Conservation (phyloP, 1,140 invertebrate species). For the Drosophila littoralis region DNA sequence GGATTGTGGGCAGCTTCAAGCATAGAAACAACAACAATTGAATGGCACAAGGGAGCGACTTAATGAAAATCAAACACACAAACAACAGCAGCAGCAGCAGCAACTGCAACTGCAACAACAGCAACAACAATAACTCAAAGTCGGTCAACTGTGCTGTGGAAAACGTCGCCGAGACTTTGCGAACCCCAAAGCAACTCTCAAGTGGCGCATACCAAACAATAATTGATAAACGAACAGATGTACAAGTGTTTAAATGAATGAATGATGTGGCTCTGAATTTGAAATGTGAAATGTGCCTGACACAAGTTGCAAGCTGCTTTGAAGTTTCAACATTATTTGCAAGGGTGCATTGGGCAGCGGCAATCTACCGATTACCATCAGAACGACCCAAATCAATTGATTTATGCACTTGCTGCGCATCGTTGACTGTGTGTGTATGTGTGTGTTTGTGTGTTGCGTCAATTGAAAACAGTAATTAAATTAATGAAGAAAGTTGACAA, state of each 20-base stretch:
- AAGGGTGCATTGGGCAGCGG: slow-evolving; percentile 19
- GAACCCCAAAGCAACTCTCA: slow-evolving; percentile 32
- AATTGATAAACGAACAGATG: slow-evolving; percentile 82
- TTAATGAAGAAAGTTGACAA: slow-evolving; percentile 61
- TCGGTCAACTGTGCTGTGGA: slow-evolving; percentile 75
- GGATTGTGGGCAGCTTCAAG: slow-evolving; percentile 22
- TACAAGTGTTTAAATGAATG: slow-evolving; percentile 72
- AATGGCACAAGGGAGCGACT: slow-evolving; percentile 57
- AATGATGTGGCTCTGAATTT: slow-evolving; percentile 48
- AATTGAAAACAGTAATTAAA: slow-evolving; percentile 77
- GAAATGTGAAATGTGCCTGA: slow-evolving; percentile 10
- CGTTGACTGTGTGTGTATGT: neutral
- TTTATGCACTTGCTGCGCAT: slow-evolving; percentile 66
- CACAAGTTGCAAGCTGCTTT: slow-evolving; percentile 12
- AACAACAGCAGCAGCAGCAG: slow-evolving; percentile 42
- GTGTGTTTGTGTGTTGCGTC: slow-evolving; percentile 25
- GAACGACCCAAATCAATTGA: slow-evolving; percentile 72
- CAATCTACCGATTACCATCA: slow-evolving; percentile 8
- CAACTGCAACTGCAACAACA: slow-evolving; percentile 22
- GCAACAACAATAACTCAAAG: slow-evolving; percentile 70
- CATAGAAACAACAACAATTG: slow-evolving; percentile 24
- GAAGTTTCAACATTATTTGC: slow-evolving; percentile 28
- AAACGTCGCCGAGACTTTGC: slow-evolving; percentile 51
- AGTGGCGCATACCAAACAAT: slow-evolving; percentile 65
- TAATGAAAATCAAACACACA: slow-evolving; percentile 79